Evolutionary conservation across 1,140 invertebrate species (phyloP), one percentile per base, ranked within the genome.

Genomic region (Phocides pigmalion): DNA sequence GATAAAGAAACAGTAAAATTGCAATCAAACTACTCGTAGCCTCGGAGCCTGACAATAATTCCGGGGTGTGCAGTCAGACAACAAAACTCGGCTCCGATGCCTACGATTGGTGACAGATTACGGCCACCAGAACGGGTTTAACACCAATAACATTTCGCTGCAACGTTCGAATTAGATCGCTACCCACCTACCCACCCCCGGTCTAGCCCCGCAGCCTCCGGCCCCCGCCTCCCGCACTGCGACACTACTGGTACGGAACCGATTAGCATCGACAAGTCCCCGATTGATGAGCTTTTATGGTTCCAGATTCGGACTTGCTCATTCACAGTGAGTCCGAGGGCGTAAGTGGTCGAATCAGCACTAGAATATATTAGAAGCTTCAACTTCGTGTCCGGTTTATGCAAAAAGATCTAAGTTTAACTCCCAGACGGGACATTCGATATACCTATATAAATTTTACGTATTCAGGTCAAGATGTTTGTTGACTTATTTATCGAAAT

Each of bases 161-260:
- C 46, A 47, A 19, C 22, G 46, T 28, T 28, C 25, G 25, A 28
- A 28, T 28, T 28, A 28, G 25, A 28, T 28, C 25, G 25, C 25
- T 28, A n/a, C 5, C 25, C 4, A 8, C 9, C 25, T 28, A 28
- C 4, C 25, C 9, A 4, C 20, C 20, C 25, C 25, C 9, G 4
- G 25, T 6, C 25, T 28, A 28, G 2, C 25, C 9, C 25, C 46
- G 3, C 5, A 22, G 1, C 25, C 16, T 15, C 15, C 28, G 1
- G n/a, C 12, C 46, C 12, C 12, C 2, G 32, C 50, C 35, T 14
- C 50, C 50, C 50, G 50, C 50, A 39, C 19, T 42, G 37, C 53
- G 53, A 56, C 53, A 56, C 53, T 56, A 56, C 53, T 56, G 53
- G 53, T 56, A 56, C 53, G 53, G 53, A 56, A 44, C 53, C 53